Percentiles rank a stretch among this genome's conserved stretches.
Conservation (phyloP, 1,140 invertebrate genomes). For the Aphis gossypii region DNA sequence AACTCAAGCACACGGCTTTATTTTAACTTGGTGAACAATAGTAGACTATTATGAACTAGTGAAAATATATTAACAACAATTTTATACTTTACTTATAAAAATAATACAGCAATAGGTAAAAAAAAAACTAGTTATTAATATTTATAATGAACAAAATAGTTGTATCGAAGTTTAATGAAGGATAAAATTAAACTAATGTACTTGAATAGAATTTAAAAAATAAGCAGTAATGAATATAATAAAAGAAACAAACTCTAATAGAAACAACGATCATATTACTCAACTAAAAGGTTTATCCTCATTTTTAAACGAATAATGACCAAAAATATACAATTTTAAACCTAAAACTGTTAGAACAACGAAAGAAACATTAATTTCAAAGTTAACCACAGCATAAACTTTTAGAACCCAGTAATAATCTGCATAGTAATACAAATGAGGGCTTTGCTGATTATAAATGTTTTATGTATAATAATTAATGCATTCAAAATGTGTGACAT, state of each 20-base stretch:
- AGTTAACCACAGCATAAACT: background rate
- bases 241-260: background rate
- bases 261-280: background rate
- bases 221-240: background rate
- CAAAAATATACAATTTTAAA: background rate
- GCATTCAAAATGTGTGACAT: background rate
- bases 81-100: background rate
- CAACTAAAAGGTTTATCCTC: background rate
- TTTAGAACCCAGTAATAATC: background rate
- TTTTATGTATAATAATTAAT: background rate
- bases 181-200: background rate
- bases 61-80: background rate
- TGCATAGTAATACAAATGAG: background rate
- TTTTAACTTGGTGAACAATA: background rate
- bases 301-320: slow-evolving; percentile 6
- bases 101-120: background rate
- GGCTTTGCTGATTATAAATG: background rate
- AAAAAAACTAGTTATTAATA: background rate
- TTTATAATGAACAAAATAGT: background rate
- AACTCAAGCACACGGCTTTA: background rate
- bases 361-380: background rate
- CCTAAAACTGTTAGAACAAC: background rate
- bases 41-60: background rate
- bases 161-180: background rate
- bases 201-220: background rate